These are phyloP conservation scores for Scopus umbretta DNA, from an alignment of 2,113 vertebrate species.

Conservation along the genomic window DNA sequence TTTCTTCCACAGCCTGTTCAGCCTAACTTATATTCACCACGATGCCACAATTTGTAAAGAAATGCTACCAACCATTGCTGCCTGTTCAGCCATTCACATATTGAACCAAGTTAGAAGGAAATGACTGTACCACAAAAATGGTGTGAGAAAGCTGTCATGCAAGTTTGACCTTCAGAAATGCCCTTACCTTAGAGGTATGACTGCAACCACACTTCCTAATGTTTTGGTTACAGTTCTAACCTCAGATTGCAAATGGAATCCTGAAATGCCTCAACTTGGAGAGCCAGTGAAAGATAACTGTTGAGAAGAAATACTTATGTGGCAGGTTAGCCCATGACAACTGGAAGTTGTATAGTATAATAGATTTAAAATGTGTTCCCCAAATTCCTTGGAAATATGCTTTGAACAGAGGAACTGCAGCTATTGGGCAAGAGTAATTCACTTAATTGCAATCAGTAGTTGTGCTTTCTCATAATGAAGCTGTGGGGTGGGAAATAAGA, in stretches of 20 bases:
- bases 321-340: not conserved
- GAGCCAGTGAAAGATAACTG: not conserved
- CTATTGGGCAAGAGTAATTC: not conserved
- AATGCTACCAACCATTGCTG: not conserved
- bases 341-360: not conserved
- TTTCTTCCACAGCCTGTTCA: not conserved
- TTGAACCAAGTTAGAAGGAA: not conserved
- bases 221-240: not conserved
- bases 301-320: not conserved
- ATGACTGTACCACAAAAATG: not conserved
- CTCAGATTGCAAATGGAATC: not conserved
- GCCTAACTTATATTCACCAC: not conserved
- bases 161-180: not conserved
- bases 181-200: not conserved
- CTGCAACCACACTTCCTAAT: not conserved
- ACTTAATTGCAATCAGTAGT: not conserved
- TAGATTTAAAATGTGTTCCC: not conserved
- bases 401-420: not conserved
- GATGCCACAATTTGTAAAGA: not conserved
- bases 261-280: not conserved
- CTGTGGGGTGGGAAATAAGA: not conserved
- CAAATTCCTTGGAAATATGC: not conserved
- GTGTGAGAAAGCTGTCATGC: not conserved
- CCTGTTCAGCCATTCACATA: not conserved
- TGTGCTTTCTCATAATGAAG: not conserved